Evolutionary conservation across 2,797 vertebrate species (phyloP).

Genomic region (Periophthalmus magnuspinnatus): DNA sequence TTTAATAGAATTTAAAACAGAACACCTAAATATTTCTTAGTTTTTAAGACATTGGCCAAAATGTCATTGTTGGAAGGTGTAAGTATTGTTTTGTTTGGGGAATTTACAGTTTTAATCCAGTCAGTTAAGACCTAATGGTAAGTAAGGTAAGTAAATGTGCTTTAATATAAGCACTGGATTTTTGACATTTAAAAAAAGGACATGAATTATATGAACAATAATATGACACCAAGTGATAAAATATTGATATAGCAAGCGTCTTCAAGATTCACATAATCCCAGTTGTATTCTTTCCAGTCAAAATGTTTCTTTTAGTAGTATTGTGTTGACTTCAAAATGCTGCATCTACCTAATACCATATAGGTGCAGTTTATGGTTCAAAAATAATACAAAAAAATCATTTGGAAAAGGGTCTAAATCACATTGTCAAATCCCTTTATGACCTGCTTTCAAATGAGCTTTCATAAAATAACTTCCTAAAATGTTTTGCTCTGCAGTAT

Average conservation of each 20-base stretch:
- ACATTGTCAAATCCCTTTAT: neutral
- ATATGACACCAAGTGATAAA: neutral
- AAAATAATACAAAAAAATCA: no score
- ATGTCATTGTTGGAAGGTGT: slow-evolving; percentile 1
- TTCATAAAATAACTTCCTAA: slow-evolving; percentile 1
- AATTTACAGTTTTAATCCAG: neutral
- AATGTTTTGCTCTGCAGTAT: slow-evolving; percentile 3
- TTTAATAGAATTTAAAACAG: neutral
- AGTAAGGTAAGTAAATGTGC: slow-evolving; percentile 4
- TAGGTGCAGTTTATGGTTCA: neutral
- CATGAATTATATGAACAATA: neutral
- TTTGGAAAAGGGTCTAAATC: neutral
- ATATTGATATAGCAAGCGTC: no score
- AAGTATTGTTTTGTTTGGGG: neutral
- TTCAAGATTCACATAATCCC: no score
- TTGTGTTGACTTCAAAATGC: neutral
- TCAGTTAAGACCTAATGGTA: neutral
- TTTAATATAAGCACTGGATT: neutral
- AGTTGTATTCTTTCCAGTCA: neutral
- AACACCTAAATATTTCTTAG: neutral
- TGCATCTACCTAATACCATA: neutral
- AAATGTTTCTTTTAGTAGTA: neutral
- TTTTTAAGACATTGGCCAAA: neutral
- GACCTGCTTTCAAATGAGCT: neutral
- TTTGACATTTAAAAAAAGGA: neutral